Percentiles rank a stretch among this genome's conserved stretches.
These are phyloP conservation scores for Drosophila sordidula DNA, from an alignment of 2,888 invertebrate genomes.

Conservation along the genomic window DNA sequence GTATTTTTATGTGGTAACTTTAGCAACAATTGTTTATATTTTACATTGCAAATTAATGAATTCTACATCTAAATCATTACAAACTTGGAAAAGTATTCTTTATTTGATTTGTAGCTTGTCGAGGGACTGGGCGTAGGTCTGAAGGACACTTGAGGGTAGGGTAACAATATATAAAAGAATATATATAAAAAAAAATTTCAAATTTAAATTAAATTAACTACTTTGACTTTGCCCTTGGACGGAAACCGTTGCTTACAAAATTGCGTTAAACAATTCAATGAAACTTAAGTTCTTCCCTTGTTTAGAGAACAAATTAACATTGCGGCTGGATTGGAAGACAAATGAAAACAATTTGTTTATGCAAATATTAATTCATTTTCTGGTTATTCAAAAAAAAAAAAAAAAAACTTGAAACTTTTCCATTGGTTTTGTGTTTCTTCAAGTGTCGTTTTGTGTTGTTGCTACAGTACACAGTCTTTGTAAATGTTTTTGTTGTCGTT, in stretches of 20 bases:
- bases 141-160: conserved; percentile 65
- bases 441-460: conserved; percentile 56
- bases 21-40: conserved; percentile 71
- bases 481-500: conserved; percentile 51
- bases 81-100: conserved; percentile 43
- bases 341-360: conserved; percentile 64
- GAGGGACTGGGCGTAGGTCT: conserved; percentile 65
- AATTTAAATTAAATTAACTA: conserved; percentile 58
- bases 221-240: conserved; percentile 73
- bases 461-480: conserved; percentile 78
- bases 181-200: conserved; percentile 45
- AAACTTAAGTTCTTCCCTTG: conserved; percentile 25
- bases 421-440: conserved; percentile 32
- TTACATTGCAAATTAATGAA: conserved; percentile 67
- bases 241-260: conserved; percentile 74
- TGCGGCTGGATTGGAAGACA: conserved; percentile 70
- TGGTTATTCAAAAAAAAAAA: conserved; percentile 15
- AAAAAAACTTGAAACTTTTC: conserved; percentile 22
- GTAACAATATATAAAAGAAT: conserved; percentile 26
- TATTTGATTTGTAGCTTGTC: conserved; percentile 44
- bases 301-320: conserved; percentile 44
- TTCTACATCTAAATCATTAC: conserved; percentile 42
- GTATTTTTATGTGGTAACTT: conserved; percentile 63
- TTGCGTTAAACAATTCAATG: conserved; percentile 33
- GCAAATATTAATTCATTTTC: conserved; percentile 37